Evolutionary conservation across 2,113 vertebrate genomes (phyloP).

Genomic region (Sus scrofa): T2T-Sscrofa CM000812.6:52548501-52549000

Average conservation of each 20-base stretch:
- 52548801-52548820: background rate
- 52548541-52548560: background rate
- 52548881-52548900: background rate
- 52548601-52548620: background rate
- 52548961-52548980: background rate
- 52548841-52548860: background rate
- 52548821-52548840: background rate
- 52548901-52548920: background rate
- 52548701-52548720: background rate
- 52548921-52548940: background rate
- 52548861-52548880: background rate
- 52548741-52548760: background rate
- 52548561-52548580: background rate
- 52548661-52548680: constrained; percentile 42
- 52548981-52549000: background rate
- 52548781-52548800: background rate
- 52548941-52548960: background rate
- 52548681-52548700: background rate
- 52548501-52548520: background rate
- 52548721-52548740: background rate
- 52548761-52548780: background rate
- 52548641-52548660: background rate
- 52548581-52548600: background rate
- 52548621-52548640: background rate
- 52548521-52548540: background rate